phyloP scores from a whole-genome alignment of 2,797 vertebrate species.

The Chelidonichthys spinosus region DNA sequence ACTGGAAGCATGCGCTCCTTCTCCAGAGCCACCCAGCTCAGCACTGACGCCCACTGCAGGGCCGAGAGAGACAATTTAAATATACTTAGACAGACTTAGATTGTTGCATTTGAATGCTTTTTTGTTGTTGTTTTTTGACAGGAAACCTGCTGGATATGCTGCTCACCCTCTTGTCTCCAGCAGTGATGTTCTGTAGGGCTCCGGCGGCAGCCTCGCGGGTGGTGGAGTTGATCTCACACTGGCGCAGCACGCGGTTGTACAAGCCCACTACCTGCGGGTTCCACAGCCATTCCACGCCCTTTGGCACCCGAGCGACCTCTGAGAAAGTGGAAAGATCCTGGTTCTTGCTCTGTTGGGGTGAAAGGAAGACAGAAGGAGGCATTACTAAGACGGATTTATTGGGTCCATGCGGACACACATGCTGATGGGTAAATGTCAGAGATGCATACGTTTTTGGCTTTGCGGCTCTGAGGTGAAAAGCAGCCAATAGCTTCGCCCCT shows the following conservation, averaged over 20 bases:
- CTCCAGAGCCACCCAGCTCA: constrained; percentile 90
- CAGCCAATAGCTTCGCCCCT: constrained; percentile 89
- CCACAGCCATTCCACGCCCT: constrained; percentile 92
- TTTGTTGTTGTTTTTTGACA: too few relatives aligned
- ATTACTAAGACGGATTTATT: not conserved
- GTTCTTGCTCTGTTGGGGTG: constrained; percentile 77
- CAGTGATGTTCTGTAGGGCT: constrained; percentile 96
- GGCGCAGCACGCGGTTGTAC: constrained; percentile 87
- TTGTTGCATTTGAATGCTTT: not conserved
- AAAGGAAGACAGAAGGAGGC: constrained; percentile 1
- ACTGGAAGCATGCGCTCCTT: constrained; percentile 89
- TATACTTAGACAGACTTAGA: not conserved
- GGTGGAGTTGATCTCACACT: constrained; percentile 87
- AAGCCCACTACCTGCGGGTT: constrained; percentile 89
- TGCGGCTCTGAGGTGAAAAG: constrained; percentile 93
- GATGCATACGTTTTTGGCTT: constrained; percentile 87
- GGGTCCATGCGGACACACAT: not conserved
- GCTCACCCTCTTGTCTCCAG: constrained; percentile 91
- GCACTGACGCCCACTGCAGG: constrained; percentile 89
- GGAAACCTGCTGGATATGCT: not conserved
- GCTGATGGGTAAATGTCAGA: not conserved
- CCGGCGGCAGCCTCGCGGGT: constrained; percentile 93
- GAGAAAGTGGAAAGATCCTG: constrained; percentile 86
- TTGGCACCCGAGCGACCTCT: constrained; percentile 89
- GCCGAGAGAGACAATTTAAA: constrained; percentile 1